These are phyloP conservation scores for Dione vanillae DNA, from an alignment of 2,888 invertebrate genomes.

Conservation along the genomic window DNA sequence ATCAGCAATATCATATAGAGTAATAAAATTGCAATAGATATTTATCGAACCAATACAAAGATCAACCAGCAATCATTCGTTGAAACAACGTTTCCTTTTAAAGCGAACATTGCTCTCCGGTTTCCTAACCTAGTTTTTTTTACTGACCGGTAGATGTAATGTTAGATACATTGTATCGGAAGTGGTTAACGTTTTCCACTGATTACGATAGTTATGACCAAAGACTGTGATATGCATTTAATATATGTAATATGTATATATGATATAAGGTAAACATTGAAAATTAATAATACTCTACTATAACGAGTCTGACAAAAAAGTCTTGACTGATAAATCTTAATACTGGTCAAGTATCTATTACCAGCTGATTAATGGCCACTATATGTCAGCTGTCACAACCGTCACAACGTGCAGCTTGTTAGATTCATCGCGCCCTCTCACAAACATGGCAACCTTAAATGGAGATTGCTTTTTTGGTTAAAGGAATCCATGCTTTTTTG, in stretches of 20 bases:
- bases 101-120: constrained; percentile 38
- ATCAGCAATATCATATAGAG: neutral
- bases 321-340: constrained; percentile 53
- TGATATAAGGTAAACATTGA: neutral
- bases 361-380: constrained; percentile 77
- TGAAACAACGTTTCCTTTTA: constrained; percentile 45
- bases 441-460: constrained; percentile 70
- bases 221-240: no score
- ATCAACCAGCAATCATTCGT: constrained; percentile 32
- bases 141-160: constrained; percentile 33
- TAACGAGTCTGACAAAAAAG: constrained; percentile 44
- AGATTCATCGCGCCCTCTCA: constrained; percentile 73
- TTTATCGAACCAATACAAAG: constrained; percentile 8
- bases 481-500: constrained; percentile 69
- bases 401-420: constrained; percentile 81
- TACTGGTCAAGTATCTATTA: constrained; percentile 69
- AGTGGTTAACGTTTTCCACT: constrained; percentile 8
- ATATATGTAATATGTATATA: neutral
- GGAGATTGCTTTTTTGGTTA: constrained; percentile 71
- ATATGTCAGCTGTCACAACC: constrained; percentile 81
- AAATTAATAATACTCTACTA: neutral
- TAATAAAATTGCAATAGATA: neutral
- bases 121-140: constrained; percentile 42
- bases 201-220: neutral
- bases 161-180: constrained; percentile 15